Evolutionary conservation across 2,113 vertebrate species (phyloP), one percentile per base, ranked within the genome.

Genomic region (Tursiops truncatus): DNA sequence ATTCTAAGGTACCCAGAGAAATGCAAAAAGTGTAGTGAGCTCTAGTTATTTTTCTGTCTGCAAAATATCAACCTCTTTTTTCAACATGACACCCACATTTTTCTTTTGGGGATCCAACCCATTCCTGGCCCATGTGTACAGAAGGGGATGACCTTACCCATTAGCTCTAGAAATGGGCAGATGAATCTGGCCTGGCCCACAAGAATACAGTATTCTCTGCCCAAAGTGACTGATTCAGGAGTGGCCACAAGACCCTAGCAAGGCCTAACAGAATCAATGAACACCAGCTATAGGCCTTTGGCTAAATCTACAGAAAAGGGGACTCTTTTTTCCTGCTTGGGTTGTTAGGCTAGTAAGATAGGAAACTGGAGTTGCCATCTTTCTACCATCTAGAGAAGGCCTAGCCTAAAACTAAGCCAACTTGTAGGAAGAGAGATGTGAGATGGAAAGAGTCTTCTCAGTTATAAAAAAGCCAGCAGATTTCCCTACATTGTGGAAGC

Each of bases 321-420:
- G 63, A 41, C 23, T 82, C 25, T 84, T 73, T 86, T 56, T 77
- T 50, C 31, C 77, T 88, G 58, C 60, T 91, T 93, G 31, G 60
- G 28, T 80, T 88, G 76, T 4, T 63, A 85, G 38, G 15, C 4
- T 56, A 13, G 33, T 65, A 93, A 89, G 36, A 70, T 38, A 86
- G 31, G 86, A 87, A 86, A 8, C 70, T n/a, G 56, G 17, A 91
- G 60, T 47, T 83, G 96, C 60, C 9, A 76, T 81, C 47, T 87
- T 87, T 44, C 33, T 15, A 94, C 2, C 47, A 92, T 28, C 58
- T 89, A 95, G 28, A 94, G 94, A 82, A 73, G 8, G 17, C 3
- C 47, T 77, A 77, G 20, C 10, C 23, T 68, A 82, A 97, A 95
- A 93, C 41, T 47, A 97, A 95, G 60, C 2, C n/a, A 96, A 86